phyloP scores from a whole-genome alignment of 1,140 invertebrate species.

The Diorhabda elongata region DNA sequence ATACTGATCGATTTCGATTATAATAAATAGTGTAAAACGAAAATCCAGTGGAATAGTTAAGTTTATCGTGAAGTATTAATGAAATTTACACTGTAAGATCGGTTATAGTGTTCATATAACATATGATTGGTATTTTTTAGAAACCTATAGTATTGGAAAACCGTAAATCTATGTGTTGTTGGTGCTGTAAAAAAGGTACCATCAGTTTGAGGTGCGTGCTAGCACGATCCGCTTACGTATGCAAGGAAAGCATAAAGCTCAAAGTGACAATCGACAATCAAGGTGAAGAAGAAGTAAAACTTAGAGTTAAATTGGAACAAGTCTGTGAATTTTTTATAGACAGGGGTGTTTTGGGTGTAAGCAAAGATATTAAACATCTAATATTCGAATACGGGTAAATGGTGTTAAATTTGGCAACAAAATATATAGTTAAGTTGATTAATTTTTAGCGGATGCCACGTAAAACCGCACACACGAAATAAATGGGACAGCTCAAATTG shows the following conservation, averaged over 20 bases:
- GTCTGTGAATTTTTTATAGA: constrained; percentile 80
- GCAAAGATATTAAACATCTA: constrained; percentile 66
- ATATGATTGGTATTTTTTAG: constrained; percentile 47
- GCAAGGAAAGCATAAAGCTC: constrained; percentile 72
- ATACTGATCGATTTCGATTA: no score
- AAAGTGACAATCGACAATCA: constrained; percentile 77
- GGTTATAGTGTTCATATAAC: not conserved
- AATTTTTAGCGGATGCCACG: constrained; percentile 54
- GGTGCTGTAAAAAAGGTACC: constrained; percentile 71
- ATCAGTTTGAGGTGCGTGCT: constrained; percentile 66
- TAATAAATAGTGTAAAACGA: no score
- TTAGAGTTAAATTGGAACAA: constrained; percentile 71
- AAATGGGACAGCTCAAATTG: constrained; percentile 66
- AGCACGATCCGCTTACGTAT: constrained; percentile 75
- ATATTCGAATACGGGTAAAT: constrained; percentile 64
- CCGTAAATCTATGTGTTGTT: constrained; percentile 65
- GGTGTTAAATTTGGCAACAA: not conserved
- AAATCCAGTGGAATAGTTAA: no score
- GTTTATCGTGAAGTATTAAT: no score
- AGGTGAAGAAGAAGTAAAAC: constrained; percentile 64
- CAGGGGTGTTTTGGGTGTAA: constrained; percentile 70
- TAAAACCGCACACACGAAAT: constrained; percentile 57
- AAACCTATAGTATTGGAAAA: constrained; percentile 69
- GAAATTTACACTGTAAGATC: no score
- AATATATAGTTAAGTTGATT: no score